A percentile compares a stretch with the other conserved stretches of the same genome.
These are phyloP conservation scores for Corythornis cristatus DNA, from an alignment of 2,113 vertebrate genomes.

Conservation along the genomic window DNA sequence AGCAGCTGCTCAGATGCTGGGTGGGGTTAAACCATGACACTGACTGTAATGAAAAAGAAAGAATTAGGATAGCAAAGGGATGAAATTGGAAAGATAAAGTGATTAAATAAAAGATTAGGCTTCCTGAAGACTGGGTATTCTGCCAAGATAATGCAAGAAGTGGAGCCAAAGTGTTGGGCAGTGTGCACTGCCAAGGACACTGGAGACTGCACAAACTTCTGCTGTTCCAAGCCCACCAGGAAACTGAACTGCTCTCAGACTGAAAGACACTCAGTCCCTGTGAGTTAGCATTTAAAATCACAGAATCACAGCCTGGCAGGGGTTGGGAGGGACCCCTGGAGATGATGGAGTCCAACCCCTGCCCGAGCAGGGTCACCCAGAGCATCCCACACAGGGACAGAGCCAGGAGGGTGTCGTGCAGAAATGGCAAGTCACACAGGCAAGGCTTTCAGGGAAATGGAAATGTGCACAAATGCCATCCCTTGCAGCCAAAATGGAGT, in stretches of 20 bases:
- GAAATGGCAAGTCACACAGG: background rate
- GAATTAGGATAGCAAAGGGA: conserved; percentile 5
- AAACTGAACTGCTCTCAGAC: background rate
- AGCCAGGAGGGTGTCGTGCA: background rate
- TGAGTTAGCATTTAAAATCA: background rate
- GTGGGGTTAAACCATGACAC: background rate
- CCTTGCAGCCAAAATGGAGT: background rate
- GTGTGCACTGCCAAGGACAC: background rate
- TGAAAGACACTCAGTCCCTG: background rate
- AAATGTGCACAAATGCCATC: background rate
- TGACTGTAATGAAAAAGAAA: conserved; percentile 55
- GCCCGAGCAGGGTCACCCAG: no score
- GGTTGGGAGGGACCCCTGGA: no score
- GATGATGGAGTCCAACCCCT: no score
- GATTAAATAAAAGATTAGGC: conserved; percentile 9
- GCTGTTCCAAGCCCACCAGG: background rate
- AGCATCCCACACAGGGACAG: no score
- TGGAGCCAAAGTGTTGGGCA: background rate
- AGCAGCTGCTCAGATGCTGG: background rate
- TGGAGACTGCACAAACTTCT: background rate
- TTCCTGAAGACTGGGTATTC: background rate
- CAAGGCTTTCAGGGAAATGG: background rate
- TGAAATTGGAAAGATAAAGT: conserved; percentile 20
- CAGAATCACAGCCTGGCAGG: no score
- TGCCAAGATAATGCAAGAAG: background rate